Evolutionary conservation across 1,140 invertebrate species (phyloP), one percentile per base, ranked within the genome.

Genomic region (Diprion similis): DNA sequence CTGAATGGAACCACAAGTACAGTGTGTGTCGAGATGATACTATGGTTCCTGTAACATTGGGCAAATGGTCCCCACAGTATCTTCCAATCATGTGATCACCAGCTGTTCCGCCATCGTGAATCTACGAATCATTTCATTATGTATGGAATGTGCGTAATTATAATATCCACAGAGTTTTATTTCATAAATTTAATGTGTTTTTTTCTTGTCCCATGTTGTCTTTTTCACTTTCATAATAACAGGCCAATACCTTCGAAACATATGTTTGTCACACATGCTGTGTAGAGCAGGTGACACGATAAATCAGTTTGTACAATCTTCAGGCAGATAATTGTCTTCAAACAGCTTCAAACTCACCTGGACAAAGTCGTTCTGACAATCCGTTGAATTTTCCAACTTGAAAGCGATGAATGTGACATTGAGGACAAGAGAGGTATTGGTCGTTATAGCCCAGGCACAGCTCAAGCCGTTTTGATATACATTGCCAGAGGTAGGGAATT

Each of bases 381-480:
- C 86, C 0, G 79, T 80, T 1, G 90, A 87, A 13, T 86, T 78
- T 84, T 95, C 94, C 71, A 97, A 71, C 81, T 94, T 89, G 79
- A 97, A 96, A 76, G 87, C 88, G 18, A 87, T 90, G 82, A 97
- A 95, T 1, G 93, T 95, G 0, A 97, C 87, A 80, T 96, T 95
- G 10, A 97, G 82, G 45, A 96, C 93, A 85, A 93, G 90, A 3
- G 90, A 89, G 6, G 86, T 79, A 51, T 89, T 90, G 0, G 90
- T 93, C 19, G 89, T 83, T 65, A 98, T 93, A 0, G 92, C 88
- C 95, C 95, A 98, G 15, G 92, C 93, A 84, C 97, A 98, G 81
- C 92, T 94, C 1, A 91, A 81, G 76, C 92, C 92, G 80, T 92
- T 89, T 69, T 89, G 87, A 79, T 93, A 94, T 9, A 87, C 85